These are phyloP conservation scores for Melospiza georgiana DNA, from an alignment of 2,113 vertebrate species.

Conservation along the genomic window DNA sequence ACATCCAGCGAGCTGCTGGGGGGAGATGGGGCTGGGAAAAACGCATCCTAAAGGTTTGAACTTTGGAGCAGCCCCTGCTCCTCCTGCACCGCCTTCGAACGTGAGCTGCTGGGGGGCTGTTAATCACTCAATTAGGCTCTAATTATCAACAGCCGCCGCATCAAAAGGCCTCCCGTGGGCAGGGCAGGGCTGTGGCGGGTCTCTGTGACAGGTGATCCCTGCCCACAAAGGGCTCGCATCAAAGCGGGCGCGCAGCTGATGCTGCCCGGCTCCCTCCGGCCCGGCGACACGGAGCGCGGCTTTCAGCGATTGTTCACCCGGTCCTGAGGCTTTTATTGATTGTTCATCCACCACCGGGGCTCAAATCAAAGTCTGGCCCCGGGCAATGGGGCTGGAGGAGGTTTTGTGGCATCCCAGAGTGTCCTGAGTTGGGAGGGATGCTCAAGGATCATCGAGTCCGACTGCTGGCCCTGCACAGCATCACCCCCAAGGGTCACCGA, in stretches of 20 bases:
- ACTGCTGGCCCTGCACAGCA: not conserved
- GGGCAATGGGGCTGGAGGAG: not conserved
- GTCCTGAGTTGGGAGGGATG: not conserved
- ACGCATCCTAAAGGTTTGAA: not conserved
- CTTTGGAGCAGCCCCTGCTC: not conserved
- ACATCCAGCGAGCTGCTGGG: not conserved
- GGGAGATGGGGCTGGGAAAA: constrained; percentile 33
- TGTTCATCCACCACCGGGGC: not conserved
- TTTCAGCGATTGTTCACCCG: not conserved
- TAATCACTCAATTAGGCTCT: constrained; percentile 82
- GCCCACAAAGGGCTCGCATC: constrained; percentile 24
- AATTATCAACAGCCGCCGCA: constrained; percentile 72
- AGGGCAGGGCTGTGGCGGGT: constrained; percentile 54
- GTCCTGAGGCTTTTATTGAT: fast-evolving
- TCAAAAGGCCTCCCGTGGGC: constrained; percentile 71
- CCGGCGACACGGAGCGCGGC: not conserved
- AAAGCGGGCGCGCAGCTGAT: not conserved
- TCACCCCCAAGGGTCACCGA: not conserved
- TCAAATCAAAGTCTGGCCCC: constrained; percentile 42
- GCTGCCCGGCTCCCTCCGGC: not conserved
- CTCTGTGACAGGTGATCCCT: constrained; percentile 66
- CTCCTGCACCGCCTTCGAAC: constrained; percentile 33
- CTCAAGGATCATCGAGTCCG: not conserved
- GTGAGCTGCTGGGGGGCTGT: constrained; percentile 35
- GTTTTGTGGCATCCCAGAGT: not conserved